A percentile compares a stretch with the other conserved stretches of the same genome.
Evolutionary conservation across 2,888 invertebrate species (phyloP).

Genomic region (Hesperia comma): DNA sequence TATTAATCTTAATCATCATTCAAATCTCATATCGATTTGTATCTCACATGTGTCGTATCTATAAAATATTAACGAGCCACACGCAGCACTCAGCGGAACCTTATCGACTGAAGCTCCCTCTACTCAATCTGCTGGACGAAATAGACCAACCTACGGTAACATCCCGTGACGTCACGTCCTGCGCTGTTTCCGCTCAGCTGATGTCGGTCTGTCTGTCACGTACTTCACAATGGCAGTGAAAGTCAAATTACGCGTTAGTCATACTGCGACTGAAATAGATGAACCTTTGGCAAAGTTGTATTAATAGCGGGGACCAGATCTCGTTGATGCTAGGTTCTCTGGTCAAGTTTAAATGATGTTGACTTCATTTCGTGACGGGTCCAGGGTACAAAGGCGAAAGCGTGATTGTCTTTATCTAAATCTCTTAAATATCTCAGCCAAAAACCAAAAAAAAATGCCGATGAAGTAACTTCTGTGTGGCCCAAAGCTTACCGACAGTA

Average conservation of each 20-base stretch:
- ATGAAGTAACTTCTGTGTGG: too few relatives aligned
- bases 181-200: slow-evolving; percentile 74
- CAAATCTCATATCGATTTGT: slow-evolving; percentile 12
- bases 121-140: slow-evolving; percentile 9
- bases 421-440: too few relatives aligned
- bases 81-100: slow-evolving; percentile 1
- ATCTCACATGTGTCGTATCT: slow-evolving; percentile 7
- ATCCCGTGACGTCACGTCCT: slow-evolving; percentile 76
- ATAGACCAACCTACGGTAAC: slow-evolving; percentile 55
- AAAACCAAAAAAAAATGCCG: too few relatives aligned
- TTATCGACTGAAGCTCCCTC: slow-evolving; percentile 6
- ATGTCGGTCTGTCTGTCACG: slow-evolving; percentile 48
- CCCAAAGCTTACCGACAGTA: too few relatives aligned
- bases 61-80: slow-evolving; percentile 14
- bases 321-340: not conserved
- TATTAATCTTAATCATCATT: slow-evolving; percentile 10
- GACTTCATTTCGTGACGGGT: too few relatives aligned
- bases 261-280: slow-evolving; percentile 32
- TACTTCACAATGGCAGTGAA: slow-evolving; percentile 51
- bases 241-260: slow-evolving; percentile 43
- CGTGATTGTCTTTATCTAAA: too few relatives aligned
- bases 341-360: too few relatives aligned
- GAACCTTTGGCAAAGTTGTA: slow-evolving; percentile 29
- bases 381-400: too few relatives aligned
- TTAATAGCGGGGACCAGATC: not conserved